These are phyloP conservation scores for Campopleginae sp. DNA, from an alignment of 2,888 invertebrate genomes.

Conservation along the genomic window DNA sequence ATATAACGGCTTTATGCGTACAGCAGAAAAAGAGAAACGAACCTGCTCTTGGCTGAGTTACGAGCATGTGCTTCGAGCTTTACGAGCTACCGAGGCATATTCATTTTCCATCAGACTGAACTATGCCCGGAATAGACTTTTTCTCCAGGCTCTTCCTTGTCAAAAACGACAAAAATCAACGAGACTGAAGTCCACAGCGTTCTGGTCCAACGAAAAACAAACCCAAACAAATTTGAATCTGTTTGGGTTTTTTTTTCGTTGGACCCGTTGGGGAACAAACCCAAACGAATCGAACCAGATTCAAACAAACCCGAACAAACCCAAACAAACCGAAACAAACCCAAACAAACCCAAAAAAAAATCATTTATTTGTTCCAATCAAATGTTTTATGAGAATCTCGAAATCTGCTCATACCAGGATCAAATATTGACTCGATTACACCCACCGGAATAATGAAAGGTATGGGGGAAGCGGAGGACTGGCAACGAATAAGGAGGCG, in stretches of 20 bases:
- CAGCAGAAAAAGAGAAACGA: slow-evolving; percentile 54
- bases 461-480: slow-evolving; percentile 20
- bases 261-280: no score
- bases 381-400: no score
- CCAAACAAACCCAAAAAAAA: no score
- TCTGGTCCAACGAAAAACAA: no score
- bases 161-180: background rate
- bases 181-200: no score
- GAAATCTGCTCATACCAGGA: slow-evolving; percentile 17
- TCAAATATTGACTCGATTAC: slow-evolving; percentile 58
- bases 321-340: no score
- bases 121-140: background rate
- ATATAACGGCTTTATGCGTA: slow-evolving; percentile 80
- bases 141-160: background rate
- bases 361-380: background rate
- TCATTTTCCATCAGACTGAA: slow-evolving; percentile 71
- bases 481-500: background rate
- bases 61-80: slow-evolving; percentile 73
- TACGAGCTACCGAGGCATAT: slow-evolving; percentile 74
- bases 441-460: slow-evolving; percentile 52
- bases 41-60: slow-evolving; percentile 73
- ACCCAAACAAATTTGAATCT: no score
- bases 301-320: no score
- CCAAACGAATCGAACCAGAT: no score
- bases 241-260: no score